Evolutionary conservation across 92 coral and sea anemone genomes (phyloP).

Genomic region (Zoanthus sansibaricus): DNA sequence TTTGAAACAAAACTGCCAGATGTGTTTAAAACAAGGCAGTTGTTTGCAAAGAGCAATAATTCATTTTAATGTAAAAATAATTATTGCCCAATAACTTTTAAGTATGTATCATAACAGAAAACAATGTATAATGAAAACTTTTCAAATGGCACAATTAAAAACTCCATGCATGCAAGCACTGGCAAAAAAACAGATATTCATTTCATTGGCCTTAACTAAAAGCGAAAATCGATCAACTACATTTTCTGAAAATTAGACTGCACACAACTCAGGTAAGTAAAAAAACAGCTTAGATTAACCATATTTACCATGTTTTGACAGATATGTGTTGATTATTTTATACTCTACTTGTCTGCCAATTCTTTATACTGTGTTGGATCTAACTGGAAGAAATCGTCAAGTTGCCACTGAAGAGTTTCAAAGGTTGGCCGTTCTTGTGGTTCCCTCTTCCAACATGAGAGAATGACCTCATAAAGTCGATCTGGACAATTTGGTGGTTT

Average conservation of each 20-base stretch:
- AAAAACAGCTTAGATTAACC: not conserved
- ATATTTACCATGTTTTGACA: not conserved
- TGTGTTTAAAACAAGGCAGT: too few relatives aligned
- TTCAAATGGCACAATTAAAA: too few relatives aligned
- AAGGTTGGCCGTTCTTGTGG: conserved; percentile 89
- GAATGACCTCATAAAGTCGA: conserved; percentile 83
- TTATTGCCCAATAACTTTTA: too few relatives aligned
- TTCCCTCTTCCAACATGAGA: conserved; percentile 86
- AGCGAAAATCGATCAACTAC: not conserved
- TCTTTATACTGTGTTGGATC: conserved; percentile 91
- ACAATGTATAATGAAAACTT: too few relatives aligned
- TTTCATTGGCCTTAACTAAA: too few relatives aligned
- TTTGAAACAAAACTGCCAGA: too few relatives aligned
- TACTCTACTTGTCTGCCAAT: conserved; percentile 53
- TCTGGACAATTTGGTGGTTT: conserved; percentile 84
- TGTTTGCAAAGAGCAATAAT: too few relatives aligned
- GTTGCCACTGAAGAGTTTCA: conserved; percentile 95
- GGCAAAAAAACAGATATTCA: too few relatives aligned
- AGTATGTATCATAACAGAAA: too few relatives aligned
- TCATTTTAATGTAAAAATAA: too few relatives aligned
- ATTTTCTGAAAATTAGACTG: not conserved
- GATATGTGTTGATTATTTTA: not conserved
- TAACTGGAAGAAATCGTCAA: conserved; percentile 83
- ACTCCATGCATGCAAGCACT: too few relatives aligned
- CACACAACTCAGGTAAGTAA: not conserved